These are phyloP conservation scores for Battus philenor DNA, from an alignment of 1,140 invertebrate genomes.

Conservation along the genomic window DNA sequence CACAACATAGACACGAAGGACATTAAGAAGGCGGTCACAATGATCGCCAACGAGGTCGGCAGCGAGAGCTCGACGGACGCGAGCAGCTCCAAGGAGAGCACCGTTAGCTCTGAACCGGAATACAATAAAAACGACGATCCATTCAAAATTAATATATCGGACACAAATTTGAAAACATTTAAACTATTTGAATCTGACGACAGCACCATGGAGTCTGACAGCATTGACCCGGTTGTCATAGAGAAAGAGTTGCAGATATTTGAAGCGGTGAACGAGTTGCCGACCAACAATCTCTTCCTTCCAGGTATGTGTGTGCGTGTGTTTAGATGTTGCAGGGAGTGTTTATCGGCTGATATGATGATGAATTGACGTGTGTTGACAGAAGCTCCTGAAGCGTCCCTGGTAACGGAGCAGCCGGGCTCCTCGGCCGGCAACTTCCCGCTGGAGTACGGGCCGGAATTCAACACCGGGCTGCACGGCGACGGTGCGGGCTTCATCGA, in stretches of 20 bases:
- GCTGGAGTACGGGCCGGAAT: slow-evolving; percentile 59
- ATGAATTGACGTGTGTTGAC: too few relatives aligned
- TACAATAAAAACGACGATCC: background rate
- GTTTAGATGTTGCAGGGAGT: too few relatives aligned
- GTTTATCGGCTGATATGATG: too few relatives aligned
- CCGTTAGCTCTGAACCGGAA: background rate
- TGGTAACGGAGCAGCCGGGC: background rate
- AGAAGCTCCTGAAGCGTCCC: slow-evolving; percentile 14
- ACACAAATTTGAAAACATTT: slow-evolving; percentile 10
- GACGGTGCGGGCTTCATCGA: slow-evolving; percentile 24
- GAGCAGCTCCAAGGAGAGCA: background rate
- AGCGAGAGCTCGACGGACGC: background rate
- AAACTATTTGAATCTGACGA: slow-evolving; percentile 26
- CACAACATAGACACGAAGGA: slow-evolving; percentile 39
- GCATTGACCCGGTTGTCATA: slow-evolving; percentile 28
- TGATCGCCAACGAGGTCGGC: background rate
- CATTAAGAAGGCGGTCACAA: slow-evolving; percentile 12
- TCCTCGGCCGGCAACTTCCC: slow-evolving; percentile 18
- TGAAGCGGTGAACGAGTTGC: slow-evolving; percentile 15
- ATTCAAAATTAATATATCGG: slow-evolving; percentile 2
- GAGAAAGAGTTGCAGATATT: slow-evolving; percentile 32
- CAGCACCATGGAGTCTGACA: slow-evolving; percentile 32
- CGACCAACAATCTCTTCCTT: too few relatives aligned
- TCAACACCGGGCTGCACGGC: slow-evolving; percentile 22
- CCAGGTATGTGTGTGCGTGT: too few relatives aligned